Percentiles rank a stretch among this genome's conserved stretches.
Evolutionary conservation across 2,797 vertebrate genomes (phyloP).

Genomic region (Schizopygopsis pylzovi): DNA sequence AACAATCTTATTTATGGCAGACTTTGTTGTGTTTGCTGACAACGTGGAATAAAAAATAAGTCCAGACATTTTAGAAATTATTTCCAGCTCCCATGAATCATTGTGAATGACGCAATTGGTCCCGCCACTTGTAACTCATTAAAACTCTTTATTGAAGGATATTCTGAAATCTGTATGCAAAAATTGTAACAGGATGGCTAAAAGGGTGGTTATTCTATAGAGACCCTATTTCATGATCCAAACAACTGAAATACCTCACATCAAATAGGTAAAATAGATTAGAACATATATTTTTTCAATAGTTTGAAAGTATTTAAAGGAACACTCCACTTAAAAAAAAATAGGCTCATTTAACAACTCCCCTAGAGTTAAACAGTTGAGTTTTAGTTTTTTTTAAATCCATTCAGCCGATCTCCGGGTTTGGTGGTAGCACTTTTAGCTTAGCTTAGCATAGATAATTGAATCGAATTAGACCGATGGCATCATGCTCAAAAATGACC

Average conservation of each 20-base stretch:
- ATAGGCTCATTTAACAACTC: too few species aligned
- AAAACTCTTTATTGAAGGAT: background rate
- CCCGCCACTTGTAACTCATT: background rate
- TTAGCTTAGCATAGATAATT: too few species aligned
- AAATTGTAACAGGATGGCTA: background rate
- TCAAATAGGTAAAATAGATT: background rate
- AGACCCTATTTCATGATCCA: background rate
- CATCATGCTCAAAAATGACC: too few species aligned
- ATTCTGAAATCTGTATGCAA: background rate
- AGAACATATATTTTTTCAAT: background rate
- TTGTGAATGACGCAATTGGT: background rate
- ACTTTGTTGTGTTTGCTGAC: slow-evolving; percentile 1
- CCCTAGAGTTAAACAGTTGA: too few species aligned
- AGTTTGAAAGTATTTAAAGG: background rate
- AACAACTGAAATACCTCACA: background rate
- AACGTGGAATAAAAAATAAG: background rate
- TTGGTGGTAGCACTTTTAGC: too few species aligned
- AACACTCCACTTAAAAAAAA: too few species aligned
- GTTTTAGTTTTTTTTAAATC: too few species aligned
- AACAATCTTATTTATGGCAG: slow-evolving; percentile 34
- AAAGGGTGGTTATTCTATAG: background rate
- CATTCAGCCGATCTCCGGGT: too few species aligned
- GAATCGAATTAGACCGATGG: too few species aligned
- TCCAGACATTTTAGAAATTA: background rate
- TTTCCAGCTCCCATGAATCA: background rate